These are phyloP conservation scores for Lepilemur ruficaudatus DNA, from an alignment of 2,797 vertebrate species.

Conservation along the genomic window DNA sequence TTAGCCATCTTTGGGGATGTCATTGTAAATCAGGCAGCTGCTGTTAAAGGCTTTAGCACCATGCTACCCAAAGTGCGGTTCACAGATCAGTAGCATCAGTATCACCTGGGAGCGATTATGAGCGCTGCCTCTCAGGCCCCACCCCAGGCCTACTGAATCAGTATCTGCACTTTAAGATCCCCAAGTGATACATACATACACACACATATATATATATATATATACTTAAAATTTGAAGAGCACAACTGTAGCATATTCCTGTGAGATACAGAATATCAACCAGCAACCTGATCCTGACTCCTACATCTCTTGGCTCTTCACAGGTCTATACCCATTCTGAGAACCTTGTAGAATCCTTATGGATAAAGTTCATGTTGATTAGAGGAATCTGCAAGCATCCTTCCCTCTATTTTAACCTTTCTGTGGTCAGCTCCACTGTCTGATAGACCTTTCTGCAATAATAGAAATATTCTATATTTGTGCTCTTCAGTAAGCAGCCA, in stretches of 20 bases:
- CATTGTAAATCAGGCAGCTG: too few relatives aligned
- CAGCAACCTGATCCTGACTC: not conserved
- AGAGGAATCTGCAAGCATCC: not conserved
- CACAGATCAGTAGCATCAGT: not conserved
- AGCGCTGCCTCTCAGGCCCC: not conserved
- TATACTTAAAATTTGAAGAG: not conserved
- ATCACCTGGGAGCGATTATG: not conserved
- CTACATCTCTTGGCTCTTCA: not conserved
- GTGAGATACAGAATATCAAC: not conserved
- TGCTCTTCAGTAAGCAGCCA: not conserved
- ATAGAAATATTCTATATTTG: not conserved
- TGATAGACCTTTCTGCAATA: not conserved
- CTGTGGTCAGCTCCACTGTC: not conserved
- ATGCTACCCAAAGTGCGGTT: not conserved
- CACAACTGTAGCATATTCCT: too few relatives aligned
- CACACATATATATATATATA: too few relatives aligned
- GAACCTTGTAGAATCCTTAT: not conserved
- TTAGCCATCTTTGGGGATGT: not conserved
- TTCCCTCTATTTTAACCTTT: not conserved
- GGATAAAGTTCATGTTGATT: not conserved
- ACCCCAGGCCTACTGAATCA: not conserved
- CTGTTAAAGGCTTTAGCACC: not conserved
- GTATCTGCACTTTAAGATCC: not conserved
- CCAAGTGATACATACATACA: too few relatives aligned
- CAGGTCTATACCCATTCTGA: not conserved